phyloP scores from a whole-genome alignment of 2,113 vertebrate genomes.

The Lepus americanus region DNA sequence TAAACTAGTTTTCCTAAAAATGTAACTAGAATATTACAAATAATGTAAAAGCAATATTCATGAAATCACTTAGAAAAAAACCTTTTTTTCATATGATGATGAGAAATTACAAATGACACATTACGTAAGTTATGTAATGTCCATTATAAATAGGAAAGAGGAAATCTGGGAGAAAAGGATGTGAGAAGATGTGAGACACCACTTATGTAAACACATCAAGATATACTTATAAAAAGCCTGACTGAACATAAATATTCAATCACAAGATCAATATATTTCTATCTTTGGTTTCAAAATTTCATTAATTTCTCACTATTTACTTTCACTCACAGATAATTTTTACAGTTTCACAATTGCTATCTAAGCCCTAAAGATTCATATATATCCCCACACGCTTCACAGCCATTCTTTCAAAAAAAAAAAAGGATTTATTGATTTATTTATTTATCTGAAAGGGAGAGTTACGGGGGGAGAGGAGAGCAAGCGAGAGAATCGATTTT shows the following conservation, averaged over 20 bases:
- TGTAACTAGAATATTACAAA: not conserved
- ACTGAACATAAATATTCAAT: constrained; percentile 53
- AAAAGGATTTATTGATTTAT: too few relatives aligned
- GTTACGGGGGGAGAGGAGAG: too few relatives aligned
- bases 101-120: constrained; percentile 23
- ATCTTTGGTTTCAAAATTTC: constrained; percentile 41
- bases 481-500: too few relatives aligned
- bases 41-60: not conserved
- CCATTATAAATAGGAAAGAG: not conserved
- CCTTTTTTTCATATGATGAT: constrained; percentile 23
- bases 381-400: not conserved
- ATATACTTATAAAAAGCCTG: constrained; percentile 28
- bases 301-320: constrained; percentile 7
- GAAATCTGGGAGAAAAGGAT: constrained; percentile 25
- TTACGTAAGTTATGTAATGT: constrained; percentile 29
- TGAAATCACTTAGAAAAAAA: constrained; percentile 3
- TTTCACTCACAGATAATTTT: not conserved
- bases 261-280: constrained; percentile 8
- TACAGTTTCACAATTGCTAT: not conserved
- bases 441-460: too few relatives aligned
- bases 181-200: not conserved
- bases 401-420: too few relatives aligned
- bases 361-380: not conserved
- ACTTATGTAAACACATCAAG: constrained; percentile 53
- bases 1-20: constrained; percentile 23